Evolutionary conservation across 1,140 invertebrate genomes (phyloP).

Genomic region (Aphelinus certus): DNA sequence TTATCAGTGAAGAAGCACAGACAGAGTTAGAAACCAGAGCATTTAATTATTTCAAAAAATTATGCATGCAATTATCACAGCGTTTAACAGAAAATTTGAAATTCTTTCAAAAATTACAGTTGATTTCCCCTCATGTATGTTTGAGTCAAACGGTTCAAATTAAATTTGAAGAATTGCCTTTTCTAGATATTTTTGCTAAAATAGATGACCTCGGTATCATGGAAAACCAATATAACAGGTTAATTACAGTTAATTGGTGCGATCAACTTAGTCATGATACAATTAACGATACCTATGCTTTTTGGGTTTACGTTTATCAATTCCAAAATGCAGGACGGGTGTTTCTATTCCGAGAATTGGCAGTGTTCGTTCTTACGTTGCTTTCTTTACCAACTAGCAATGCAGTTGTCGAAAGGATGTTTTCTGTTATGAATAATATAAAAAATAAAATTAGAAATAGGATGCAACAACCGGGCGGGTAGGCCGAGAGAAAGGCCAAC

Average conservation of each 20-base stretch:
- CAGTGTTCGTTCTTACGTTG: slow-evolving; percentile 19
- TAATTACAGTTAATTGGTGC: background rate
- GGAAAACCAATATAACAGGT: slow-evolving; percentile 15
- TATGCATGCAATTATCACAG: background rate
- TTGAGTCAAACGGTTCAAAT: background rate
- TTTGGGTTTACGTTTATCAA: slow-evolving; percentile 21
- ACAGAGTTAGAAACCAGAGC: slow-evolving; percentile 9
- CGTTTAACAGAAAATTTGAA: slow-evolving; percentile 2
- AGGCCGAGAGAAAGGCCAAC: background rate
- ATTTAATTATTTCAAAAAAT: slow-evolving; percentile 19
- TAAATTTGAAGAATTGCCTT: background rate
- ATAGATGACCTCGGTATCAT: background rate
- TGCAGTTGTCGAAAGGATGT: slow-evolving; percentile 34
- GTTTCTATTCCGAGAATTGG: slow-evolving; percentile 43
- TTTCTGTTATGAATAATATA: slow-evolving; percentile 39
- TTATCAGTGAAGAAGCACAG: background rate
- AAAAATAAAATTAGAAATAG: slow-evolving; percentile 39
- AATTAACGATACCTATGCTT: slow-evolving; percentile 17
- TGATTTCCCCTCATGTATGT: background rate
- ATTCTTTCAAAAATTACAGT: slow-evolving; percentile 11
- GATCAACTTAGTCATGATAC: background rate
- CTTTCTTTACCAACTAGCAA: slow-evolving; percentile 16
- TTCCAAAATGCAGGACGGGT: slow-evolving; percentile 41
- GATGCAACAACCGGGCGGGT: slow-evolving; percentile 15
- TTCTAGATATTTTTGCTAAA: background rate